Evolutionary conservation across 2,113 vertebrate genomes (phyloP).

Genomic region (Chlorocebus sabaeus): DNA sequence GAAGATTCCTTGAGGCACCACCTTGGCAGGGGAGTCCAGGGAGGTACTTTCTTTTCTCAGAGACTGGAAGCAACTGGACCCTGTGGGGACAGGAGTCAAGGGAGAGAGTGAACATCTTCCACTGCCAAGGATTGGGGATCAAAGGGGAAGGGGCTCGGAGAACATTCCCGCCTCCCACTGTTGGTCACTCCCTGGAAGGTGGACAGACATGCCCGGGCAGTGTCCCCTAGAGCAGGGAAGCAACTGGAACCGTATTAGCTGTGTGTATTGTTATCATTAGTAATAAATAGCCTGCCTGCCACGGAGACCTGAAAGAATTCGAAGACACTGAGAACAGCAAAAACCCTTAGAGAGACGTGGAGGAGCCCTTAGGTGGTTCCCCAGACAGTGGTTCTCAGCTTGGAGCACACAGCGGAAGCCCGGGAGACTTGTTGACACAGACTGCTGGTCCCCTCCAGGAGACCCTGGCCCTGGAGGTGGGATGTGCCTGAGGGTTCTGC

Average conservation of each 20-base stretch:
- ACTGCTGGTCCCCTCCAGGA: not conserved
- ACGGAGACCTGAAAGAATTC: not conserved
- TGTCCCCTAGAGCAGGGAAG: not conserved
- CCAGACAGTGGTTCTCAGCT: not conserved
- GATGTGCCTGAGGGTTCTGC: no score
- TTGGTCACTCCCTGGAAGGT: not conserved
- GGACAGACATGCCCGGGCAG: not conserved
- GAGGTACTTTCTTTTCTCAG: not conserved
- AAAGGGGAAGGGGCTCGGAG: no score
- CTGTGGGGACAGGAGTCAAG: not conserved
- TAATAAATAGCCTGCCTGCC: not conserved
- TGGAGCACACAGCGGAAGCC: no score
- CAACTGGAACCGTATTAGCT: not conserved
- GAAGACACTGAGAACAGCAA: not conserved
- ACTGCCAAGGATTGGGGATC: not conserved
- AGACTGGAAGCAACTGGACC: not conserved
- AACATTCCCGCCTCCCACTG: not conserved
- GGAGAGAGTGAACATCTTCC: not conserved
- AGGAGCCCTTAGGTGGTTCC: rapidly evolving
- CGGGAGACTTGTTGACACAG: not conserved
- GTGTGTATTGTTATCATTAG: no score
- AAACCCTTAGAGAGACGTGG: not conserved
- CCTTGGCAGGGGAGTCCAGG: not conserved
- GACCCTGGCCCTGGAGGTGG: no score
- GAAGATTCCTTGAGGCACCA: not conserved